Evolutionary conservation across 2,113 vertebrate species (phyloP).

Genomic region (Xiphias gladius): DNA sequence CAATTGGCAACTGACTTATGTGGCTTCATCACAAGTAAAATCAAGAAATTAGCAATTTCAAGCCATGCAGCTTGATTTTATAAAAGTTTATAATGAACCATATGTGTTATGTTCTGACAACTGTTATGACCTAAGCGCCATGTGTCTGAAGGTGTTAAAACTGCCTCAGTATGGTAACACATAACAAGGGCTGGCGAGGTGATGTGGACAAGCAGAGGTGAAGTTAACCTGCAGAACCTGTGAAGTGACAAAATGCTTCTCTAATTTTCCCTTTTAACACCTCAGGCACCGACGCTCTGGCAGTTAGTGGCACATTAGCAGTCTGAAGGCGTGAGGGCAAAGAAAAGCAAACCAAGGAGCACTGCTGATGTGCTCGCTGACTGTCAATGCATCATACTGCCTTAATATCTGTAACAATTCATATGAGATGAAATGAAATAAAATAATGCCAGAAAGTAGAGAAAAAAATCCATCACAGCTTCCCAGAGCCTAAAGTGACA

Average conservation of each 20-base stretch:
- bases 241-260: slow-evolving; percentile 27
- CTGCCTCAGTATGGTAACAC: neutral
- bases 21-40: slow-evolving; percentile 12
- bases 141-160: neutral
- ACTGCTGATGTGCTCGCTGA: neutral
- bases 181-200: neutral
- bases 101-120: neutral
- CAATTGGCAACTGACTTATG: neutral
- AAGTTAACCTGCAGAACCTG: slow-evolving; percentile 25
- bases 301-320: slow-evolving; percentile 19
- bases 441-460: neutral
- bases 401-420: neutral
- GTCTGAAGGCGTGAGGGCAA: neutral
- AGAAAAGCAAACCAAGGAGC: neutral
- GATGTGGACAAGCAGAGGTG: neutral
- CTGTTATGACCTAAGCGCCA: neutral
- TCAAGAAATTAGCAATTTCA: slow-evolving; percentile 15
- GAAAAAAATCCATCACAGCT: no score
- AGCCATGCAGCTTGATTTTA: neutral
- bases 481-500: no score
- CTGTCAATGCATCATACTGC: neutral
- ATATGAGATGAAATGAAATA: neutral
- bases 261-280: slow-evolving; percentile 40
- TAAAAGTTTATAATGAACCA: neutral
- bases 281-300: neutral